Evolutionary conservation across 2,888 invertebrate genomes (phyloP).

Genomic region (Hyposoter didymator): DNA sequence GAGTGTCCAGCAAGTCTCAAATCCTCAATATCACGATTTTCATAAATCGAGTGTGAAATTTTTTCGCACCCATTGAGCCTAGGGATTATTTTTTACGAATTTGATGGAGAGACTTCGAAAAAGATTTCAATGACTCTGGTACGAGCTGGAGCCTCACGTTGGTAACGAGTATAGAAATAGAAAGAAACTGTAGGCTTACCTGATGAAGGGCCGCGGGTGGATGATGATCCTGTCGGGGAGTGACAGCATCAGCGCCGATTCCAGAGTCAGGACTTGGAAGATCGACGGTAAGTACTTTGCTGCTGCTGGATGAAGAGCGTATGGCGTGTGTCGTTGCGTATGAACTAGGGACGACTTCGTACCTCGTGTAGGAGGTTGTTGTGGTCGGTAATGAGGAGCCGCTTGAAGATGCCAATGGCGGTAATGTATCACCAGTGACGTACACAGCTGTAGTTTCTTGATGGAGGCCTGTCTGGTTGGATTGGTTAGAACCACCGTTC

Average conservation of each 20-base stretch:
- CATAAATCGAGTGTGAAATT: no score
- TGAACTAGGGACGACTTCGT: conserved; percentile 83
- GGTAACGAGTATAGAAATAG: no score
- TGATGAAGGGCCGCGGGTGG: conserved; percentile 94
- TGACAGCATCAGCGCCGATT: conserved; percentile 97
- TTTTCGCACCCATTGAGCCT: no score
- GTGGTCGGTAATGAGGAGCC: conserved; percentile 87
- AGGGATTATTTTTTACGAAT: no score
- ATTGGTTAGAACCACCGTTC: conserved; percentile 75
- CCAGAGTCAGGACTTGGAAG: conserved; percentile 98
- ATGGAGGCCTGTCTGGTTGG: conserved; percentile 77
- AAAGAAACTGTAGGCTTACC: conserved; percentile 85
- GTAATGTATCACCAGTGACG: conserved; percentile 85
- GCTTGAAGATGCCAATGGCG: conserved; percentile 85
- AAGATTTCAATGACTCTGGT: no score
- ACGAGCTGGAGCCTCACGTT: no score
- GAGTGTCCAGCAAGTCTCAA: no score
- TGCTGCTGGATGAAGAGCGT: conserved; percentile 82
- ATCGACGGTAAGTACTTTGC: conserved; percentile 93
- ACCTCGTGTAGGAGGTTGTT: conserved; percentile 83
- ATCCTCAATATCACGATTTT: no score
- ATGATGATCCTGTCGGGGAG: conserved; percentile 87
- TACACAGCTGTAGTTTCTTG: conserved; percentile 86
- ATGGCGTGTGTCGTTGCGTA: conserved; percentile 82
- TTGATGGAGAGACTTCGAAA: no score